These are phyloP conservation scores for Trissolcus japonicus DNA, from an alignment of 2,888 invertebrate genomes.

Conservation along the genomic window DNA sequence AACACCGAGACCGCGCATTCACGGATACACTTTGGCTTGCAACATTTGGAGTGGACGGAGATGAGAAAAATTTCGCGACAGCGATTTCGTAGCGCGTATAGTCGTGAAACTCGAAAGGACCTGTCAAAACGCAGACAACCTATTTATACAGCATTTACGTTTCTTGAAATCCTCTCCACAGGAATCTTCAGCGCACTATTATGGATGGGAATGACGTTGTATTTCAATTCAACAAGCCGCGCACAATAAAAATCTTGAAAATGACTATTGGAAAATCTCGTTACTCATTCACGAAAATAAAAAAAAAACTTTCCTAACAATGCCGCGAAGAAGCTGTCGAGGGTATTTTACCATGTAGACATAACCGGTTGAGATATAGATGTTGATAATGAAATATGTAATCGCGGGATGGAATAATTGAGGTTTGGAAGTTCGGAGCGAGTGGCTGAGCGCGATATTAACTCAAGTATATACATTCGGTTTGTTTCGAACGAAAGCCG, in stretches of 20 bases:
- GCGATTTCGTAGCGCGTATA: slow-evolving; percentile 86
- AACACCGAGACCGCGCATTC: background rate
- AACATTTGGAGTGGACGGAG: slow-evolving; percentile 82
- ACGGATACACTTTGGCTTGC: slow-evolving; percentile 3
- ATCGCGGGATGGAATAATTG: too few relatives aligned
- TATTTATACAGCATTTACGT: slow-evolving; percentile 82
- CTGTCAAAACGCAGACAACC: slow-evolving; percentile 84
- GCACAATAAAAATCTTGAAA: slow-evolving; percentile 81
- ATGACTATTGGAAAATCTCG: slow-evolving; percentile 88
- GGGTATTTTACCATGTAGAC: slow-evolving; percentile 78
- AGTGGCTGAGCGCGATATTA: background rate
- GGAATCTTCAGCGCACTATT: slow-evolving; percentile 87
- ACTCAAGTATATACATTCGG: slow-evolving; percentile 9
- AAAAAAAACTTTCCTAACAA: slow-evolving; percentile 86
- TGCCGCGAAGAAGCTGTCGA: slow-evolving; percentile 87
- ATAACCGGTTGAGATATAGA: slow-evolving; percentile 61
- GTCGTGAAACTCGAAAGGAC: slow-evolving; percentile 82
- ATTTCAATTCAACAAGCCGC: slow-evolving; percentile 78
- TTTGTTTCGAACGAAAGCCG: slow-evolving; percentile 21
- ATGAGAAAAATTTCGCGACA: slow-evolving; percentile 83
- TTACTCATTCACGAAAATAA: slow-evolving; percentile 83
- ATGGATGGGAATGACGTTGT: slow-evolving; percentile 90
- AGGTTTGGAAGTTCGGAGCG: too few relatives aligned
- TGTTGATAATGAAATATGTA: slow-evolving; percentile 82
- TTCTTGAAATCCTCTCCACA: slow-evolving; percentile 80